phyloP scores from a whole-genome alignment of 2,888 invertebrate genomes.

The Aradus depressus region DNA sequence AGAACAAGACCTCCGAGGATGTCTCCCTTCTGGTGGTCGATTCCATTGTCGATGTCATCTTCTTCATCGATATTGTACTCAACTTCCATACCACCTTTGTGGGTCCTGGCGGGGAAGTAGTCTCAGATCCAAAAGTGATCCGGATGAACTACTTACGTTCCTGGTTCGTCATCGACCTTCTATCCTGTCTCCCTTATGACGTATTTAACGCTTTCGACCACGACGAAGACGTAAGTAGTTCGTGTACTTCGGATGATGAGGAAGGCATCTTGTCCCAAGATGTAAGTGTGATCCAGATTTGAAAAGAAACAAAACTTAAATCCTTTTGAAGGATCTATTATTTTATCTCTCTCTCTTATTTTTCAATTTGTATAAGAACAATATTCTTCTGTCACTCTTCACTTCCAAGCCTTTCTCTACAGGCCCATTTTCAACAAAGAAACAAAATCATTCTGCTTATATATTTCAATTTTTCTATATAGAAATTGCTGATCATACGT shows the following conservation, averaged over 20 bases:
- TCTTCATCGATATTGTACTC: slow-evolving; percentile 99
- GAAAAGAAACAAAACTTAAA: no score
- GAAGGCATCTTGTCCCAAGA: slow-evolving; percentile 30
- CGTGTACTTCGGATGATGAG: slow-evolving; percentile 20
- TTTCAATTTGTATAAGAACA: no score
- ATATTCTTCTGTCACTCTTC: no score
- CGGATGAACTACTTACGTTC: slow-evolving; percentile 98
- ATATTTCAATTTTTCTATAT: slow-evolving; percentile 1
- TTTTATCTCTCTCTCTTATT: background rate
- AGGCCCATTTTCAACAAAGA: background rate
- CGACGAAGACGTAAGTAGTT: slow-evolving; percentile 77
- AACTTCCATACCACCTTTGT: slow-evolving; percentile 99
- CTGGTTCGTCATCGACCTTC: slow-evolving; percentile 98
- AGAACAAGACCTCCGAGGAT: slow-evolving; percentile 96
- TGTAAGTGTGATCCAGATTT: slow-evolving; percentile 30
- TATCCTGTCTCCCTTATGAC: slow-evolving; percentile 98
- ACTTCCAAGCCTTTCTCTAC: no score
- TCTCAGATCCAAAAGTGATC: slow-evolving; percentile 96
- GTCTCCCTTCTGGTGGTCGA: slow-evolving; percentile 88
- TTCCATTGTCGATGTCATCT: slow-evolving; percentile 98
- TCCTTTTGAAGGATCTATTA: background rate
- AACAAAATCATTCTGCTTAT: background rate
- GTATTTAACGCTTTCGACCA: slow-evolving; percentile 99
- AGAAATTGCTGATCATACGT: no score
- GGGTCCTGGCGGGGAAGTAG: slow-evolving; percentile 90